Evolutionary conservation across 2,888 invertebrate species (phyloP).

Genomic region (Nemotelus nigrinus): DNA sequence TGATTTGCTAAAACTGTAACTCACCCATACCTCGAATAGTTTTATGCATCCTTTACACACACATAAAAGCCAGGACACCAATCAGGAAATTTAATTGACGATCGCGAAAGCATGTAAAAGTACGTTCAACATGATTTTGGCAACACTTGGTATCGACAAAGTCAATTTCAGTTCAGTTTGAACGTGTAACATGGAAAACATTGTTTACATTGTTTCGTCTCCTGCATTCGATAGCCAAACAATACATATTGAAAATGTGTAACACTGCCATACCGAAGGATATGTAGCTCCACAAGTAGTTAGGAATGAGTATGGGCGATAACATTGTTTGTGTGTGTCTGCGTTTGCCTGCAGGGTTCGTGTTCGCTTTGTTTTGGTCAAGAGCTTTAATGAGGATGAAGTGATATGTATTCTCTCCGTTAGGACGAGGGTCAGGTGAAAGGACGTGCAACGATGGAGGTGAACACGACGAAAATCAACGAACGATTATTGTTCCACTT

Average conservation of each 20-base stretch:
- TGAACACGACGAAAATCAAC: constrained; percentile 1
- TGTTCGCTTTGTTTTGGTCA: not conserved
- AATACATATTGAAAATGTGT: constrained; percentile 18
- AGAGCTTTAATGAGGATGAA: not conserved
- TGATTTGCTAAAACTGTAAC: no score
- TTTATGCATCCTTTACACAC: no score
- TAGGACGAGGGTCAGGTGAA: not conserved
- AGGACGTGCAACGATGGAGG: constrained; percentile 3
- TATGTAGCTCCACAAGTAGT: not conserved
- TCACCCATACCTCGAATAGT: no score
- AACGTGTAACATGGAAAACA: not conserved
- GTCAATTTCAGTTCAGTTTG: not conserved
- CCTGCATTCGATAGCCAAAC: constrained; percentile 33
- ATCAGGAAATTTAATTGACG: no score
- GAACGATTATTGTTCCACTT: constrained; percentile 28
- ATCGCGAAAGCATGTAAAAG: no score
- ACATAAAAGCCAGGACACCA: no score
- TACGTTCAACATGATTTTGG: no score
- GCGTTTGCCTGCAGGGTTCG: not conserved
- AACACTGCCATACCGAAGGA: not conserved
- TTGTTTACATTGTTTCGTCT: constrained; percentile 32
- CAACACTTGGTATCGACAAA: no score
- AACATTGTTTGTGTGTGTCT: constrained; percentile 4
- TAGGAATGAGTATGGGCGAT: not conserved
- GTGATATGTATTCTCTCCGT: not conserved